A percentile compares a stretch with the other conserved stretches of the same genome.
These are phyloP conservation scores for Eleutherodactylus coqui DNA, from an alignment of 2,797 vertebrate species.

Conservation along the genomic window DNA sequence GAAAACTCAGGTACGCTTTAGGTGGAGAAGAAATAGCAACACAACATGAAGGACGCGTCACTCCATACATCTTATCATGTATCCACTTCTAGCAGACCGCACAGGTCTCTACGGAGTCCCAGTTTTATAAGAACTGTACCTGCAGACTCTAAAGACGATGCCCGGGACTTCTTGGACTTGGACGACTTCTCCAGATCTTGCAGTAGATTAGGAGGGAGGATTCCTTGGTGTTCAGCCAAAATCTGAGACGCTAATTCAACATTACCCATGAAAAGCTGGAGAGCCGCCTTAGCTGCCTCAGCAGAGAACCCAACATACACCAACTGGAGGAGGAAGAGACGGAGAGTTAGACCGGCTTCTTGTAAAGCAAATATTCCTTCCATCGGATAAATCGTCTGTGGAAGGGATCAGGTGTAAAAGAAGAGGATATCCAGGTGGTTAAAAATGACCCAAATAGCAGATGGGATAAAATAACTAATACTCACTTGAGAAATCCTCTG, in stretches of 20 bases:
- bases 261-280: conserved; percentile 82
- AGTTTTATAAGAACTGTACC: conserved; percentile 64
- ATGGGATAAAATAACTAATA: too few relatives aligned
- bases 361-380: conserved; percentile 1
- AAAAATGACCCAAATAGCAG: too few relatives aligned
- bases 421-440: too few relatives aligned
- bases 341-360: background rate
- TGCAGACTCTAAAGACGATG: conserved; percentile 72
- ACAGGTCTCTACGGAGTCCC: background rate
- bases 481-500: too few relatives aligned
- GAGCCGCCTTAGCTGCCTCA: conserved; percentile 74
- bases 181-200: conserved; percentile 61
- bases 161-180: conserved; percentile 66
- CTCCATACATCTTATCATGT: background rate
- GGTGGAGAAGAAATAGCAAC: background rate
- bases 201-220: conserved; percentile 77
- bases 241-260: conserved; percentile 85
- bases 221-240: conserved; percentile 82
- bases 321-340: conserved; percentile 75
- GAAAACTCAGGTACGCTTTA: too few relatives aligned
- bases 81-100: background rate
- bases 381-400: background rate
- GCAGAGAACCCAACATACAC: conserved; percentile 85
- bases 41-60: background rate
- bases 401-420: background rate